Evolutionary conservation across 2,113 vertebrate genomes (phyloP).

Genomic region (Oriolus oriolus): DNA sequence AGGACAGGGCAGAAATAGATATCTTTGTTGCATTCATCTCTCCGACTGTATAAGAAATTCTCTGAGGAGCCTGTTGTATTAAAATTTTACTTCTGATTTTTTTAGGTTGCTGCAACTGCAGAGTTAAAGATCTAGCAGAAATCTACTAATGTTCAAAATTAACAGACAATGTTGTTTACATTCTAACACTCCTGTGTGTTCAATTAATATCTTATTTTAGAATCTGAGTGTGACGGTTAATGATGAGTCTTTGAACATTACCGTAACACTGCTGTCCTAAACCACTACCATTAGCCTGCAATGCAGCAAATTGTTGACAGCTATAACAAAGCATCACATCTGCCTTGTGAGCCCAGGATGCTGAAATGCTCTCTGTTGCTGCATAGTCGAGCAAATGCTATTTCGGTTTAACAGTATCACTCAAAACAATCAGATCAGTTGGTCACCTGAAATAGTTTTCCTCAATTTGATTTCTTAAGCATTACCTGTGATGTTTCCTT

Average conservation of each 20-base stretch:
- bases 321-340: conserved; percentile 50
- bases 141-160: conserved; percentile 12
- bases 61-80: background rate
- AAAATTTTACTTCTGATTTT: conserved; percentile 21
- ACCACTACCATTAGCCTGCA: conserved; percentile 37
- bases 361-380: background rate
- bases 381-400: background rate
- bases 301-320: conserved; percentile 54
- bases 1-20: background rate
- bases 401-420: background rate
- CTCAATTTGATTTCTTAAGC: background rate
- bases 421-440: background rate
- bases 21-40: background rate
- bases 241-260: conserved; percentile 26
- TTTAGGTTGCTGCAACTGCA: background rate
- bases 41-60: background rate
- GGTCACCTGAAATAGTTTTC: background rate
- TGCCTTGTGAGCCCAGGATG: conserved; percentile 1
- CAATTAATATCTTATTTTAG: conserved; percentile 18
- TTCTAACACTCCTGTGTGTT: background rate
- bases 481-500: background rate
- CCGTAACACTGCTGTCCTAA: conserved; percentile 6
- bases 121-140: background rate
- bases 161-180: conserved; percentile 5
- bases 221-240: background rate